Percentiles rank a stretch among this genome's conserved stretches.
Evolutionary conservation across 2,113 vertebrate genomes (phyloP).

Genomic region (Lepisosteus osseus): DNA sequence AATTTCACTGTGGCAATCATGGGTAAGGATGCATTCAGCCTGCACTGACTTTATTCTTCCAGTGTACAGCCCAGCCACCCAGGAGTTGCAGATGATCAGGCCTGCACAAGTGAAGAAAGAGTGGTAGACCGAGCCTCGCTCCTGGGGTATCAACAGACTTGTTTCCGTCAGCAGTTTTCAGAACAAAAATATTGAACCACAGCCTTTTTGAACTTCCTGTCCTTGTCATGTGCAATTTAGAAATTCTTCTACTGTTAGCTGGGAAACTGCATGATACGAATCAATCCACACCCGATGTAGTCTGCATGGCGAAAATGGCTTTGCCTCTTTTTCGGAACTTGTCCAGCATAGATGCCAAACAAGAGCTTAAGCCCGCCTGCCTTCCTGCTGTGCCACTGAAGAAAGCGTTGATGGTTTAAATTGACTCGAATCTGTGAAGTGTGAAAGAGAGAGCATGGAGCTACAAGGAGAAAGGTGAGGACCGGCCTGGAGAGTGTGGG

Average conservation of each 20-base stretch:
- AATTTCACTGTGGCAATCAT: too few relatives aligned
- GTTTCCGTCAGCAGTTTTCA: background rate
- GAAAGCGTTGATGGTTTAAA: background rate
- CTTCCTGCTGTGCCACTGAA: too few relatives aligned
- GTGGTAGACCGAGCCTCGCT: too few relatives aligned
- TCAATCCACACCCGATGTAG: background rate
- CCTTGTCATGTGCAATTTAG: background rate
- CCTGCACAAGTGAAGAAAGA: too few relatives aligned
- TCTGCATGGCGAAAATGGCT: background rate
- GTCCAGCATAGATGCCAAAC: background rate
- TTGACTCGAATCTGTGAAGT: background rate
- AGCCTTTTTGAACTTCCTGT: background rate
- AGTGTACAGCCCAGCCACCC: too few relatives aligned
- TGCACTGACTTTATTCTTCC: too few relatives aligned
- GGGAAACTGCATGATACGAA: background rate
- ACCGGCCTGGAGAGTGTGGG: background rate
- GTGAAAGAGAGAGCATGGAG: background rate
- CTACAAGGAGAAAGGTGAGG: background rate
- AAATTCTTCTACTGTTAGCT: background rate
- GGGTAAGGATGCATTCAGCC: too few relatives aligned
- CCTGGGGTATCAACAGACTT: background rate
- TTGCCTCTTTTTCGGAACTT: background rate
- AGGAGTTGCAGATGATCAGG: too few relatives aligned
- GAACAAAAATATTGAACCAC: background rate
- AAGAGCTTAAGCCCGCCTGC: background rate